Evolutionary conservation across 2,888 invertebrate genomes (phyloP).

Genomic region (Brachyptera putata): DNA sequence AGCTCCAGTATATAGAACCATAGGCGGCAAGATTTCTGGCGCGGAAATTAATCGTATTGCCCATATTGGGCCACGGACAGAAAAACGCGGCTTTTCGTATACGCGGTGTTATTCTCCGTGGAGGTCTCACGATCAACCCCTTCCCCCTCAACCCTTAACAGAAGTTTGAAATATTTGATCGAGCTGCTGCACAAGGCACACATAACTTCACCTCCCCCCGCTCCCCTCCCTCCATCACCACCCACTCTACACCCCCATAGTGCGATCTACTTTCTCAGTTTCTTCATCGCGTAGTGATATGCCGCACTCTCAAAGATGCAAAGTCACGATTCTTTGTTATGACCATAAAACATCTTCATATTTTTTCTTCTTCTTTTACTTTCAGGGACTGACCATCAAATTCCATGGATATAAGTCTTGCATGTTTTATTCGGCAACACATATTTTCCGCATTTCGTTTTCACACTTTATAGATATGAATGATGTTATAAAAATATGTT

Average conservation of each 20-base stretch:
- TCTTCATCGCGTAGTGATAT: conserved; percentile 9
- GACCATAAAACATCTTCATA: conserved; percentile 20
- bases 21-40: conserved; percentile 28
- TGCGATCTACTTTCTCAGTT: conserved; percentile 12
- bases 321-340: conserved; percentile 26
- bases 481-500: conserved; percentile 6
- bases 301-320: conserved; percentile 24
- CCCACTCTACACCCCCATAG: neutral
- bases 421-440: conserved; percentile 11
- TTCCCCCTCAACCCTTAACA: conserved; percentile 7
- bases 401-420: conserved; percentile 7
- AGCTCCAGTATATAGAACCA: conserved; percentile 11
- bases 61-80: conserved; percentile 7
- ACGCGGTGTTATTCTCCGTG: conserved; percentile 18
- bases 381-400: conserved; percentile 23
- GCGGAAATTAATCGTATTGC: conserved; percentile 28
- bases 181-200: conserved; percentile 20
- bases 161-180: conserved; percentile 28
- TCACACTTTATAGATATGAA: neutral
- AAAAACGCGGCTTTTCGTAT: conserved; percentile 17
- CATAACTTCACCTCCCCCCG: conserved; percentile 21
- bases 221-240: neutral
- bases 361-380: neutral
- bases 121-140: conserved; percentile 16
- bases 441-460: conserved; percentile 6